Conservation (phyloP, 1,140 invertebrate genomes). For the Goniozus legneri region DNA sequence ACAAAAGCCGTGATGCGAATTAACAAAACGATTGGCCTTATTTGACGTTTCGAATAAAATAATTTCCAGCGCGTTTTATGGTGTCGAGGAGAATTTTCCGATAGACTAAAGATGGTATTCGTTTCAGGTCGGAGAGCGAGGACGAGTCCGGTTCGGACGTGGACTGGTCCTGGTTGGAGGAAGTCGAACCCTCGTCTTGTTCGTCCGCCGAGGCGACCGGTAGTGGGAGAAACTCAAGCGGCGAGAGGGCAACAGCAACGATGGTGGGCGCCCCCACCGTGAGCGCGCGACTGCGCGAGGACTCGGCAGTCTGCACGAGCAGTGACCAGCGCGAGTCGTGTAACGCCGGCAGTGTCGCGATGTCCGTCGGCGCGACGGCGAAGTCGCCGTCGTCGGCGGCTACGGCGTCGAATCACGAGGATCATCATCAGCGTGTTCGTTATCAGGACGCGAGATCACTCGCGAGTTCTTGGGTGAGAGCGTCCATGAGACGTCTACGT, state of each 20-base stretch:
- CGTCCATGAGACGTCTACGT: conserved; percentile 47
- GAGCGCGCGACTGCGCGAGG: conserved; percentile 15
- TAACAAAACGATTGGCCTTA: too few relatives aligned
- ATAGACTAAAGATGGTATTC: too few relatives aligned
- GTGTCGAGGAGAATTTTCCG: too few relatives aligned
- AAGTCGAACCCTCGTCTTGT: too few relatives aligned
- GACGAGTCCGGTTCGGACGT: conserved; percentile 44
- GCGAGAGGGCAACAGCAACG: background rate
- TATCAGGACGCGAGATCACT: background rate
- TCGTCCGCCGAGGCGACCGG: conserved; percentile 10
- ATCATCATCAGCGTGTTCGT: background rate
- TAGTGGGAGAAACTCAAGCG: background rate
- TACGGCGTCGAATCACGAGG: conserved; percentile 1
- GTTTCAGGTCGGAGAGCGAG: too few relatives aligned
- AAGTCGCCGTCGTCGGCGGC: conserved; percentile 25
- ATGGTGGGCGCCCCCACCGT: conserved; percentile 2
- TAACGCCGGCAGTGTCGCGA: conserved; percentile 49
- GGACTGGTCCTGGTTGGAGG: conserved; percentile 52
- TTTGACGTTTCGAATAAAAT: too few relatives aligned
- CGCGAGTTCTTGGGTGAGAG: conserved; percentile 43
- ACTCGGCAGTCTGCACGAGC: conserved; percentile 6
- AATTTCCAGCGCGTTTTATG: too few relatives aligned
- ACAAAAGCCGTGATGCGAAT: too few relatives aligned
- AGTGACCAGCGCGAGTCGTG: conserved; percentile 17
- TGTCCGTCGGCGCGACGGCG: conserved; percentile 47